Evolutionary conservation across 2,888 invertebrate genomes (phyloP).

Genomic region (Diabrotica balteata): DNA sequence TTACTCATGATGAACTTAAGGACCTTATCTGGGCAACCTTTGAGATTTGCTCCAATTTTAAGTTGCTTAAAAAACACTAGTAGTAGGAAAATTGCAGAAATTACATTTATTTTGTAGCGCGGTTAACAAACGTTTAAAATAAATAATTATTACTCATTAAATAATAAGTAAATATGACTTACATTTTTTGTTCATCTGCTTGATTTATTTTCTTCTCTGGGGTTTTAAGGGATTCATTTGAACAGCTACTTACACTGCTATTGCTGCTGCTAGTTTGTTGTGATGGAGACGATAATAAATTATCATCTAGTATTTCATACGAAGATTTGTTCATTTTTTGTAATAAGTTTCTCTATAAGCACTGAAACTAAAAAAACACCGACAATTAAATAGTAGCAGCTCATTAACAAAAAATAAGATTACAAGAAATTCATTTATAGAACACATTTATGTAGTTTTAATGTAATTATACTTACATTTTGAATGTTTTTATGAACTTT

Average conservation of each 20-base stretch:
- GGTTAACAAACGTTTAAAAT: slow-evolving; percentile 9
- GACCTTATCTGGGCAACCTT: slow-evolving; percentile 28
- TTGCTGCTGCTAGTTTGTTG: slow-evolving; percentile 10
- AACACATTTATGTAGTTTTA: background rate
- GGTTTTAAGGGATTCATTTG: slow-evolving; percentile 36
- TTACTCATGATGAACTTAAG: slow-evolving; percentile 15
- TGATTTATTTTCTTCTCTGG: slow-evolving; percentile 19
- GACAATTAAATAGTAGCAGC: slow-evolving; percentile 4
- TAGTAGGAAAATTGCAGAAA: slow-evolving; percentile 14
- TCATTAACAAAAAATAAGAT: slow-evolving; percentile 13
- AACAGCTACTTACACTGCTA: slow-evolving; percentile 34
- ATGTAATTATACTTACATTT: slow-evolving; percentile 39
- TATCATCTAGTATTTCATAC: slow-evolving; percentile 17
- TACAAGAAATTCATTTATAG: background rate
- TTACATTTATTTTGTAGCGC: slow-evolving; percentile 16
- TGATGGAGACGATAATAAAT: slow-evolving; percentile 17
- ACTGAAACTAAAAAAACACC: slow-evolving; percentile 38
- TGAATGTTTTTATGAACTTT: slow-evolving; percentile 26
- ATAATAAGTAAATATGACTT: slow-evolving; percentile 11
- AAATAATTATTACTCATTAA: background rate
- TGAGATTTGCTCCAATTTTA: background rate
- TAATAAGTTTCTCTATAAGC: slow-evolving; percentile 24
- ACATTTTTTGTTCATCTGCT: slow-evolving; percentile 23
- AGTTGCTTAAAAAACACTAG: too few species aligned
- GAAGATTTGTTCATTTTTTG: slow-evolving; percentile 28